Base-by-base conservation (phyloP, 2,113 vertebrate genomes). In the Rissa tridactyla region DNA sequence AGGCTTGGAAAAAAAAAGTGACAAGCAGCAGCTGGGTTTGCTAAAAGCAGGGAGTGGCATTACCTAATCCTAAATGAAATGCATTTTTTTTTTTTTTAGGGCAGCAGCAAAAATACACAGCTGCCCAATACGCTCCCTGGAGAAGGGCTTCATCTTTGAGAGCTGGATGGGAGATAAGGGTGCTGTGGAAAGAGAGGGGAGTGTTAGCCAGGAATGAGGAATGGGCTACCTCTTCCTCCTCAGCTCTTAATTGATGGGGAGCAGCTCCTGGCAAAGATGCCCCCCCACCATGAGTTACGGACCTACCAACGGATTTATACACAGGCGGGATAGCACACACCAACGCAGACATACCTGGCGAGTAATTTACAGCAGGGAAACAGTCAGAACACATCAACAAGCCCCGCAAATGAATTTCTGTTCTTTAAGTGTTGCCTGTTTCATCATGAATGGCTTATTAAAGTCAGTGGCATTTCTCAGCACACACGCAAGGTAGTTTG, bases 381-480 rank as follows among this genome's bases (percentile, higher is more conserved):
- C 54, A 36, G 77, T 55, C 88, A 72, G 95, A 62, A 86, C 40
- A 29, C 80, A 47, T 54, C 93, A 86, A 85, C 94, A 77, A 58
- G 66, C 40, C 84, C 79, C 2, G 1, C 78, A 70, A 66, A 83
- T 57, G 80, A 55, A 57, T 82, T 73, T 71, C 86, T 69, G 55
- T 42, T 93, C 90, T 76, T 69, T 87, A 81, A 92, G 72, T 23
- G 36, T 76, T 83, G 76, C 77, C 80, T 46, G 80, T 73, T 97
- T 70, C 87, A 78, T 95, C 94, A 80, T 36, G 46, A 79, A 87
- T 57, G 47, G 87, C 85, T 85, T 95, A 90, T 92, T 90, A 96
- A 88, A 94, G 85, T 75, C 95, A 42, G 73, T 66, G 78, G 84
- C 70, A n/a, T 89, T 95, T 88, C 95, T 93, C 71, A 92, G 91